A percentile compares a stretch with the other conserved stretches of the same genome.
Evolutionary conservation across 2,888 invertebrate species (phyloP).

Genomic region (Ormyrus nitidulus): DNA sequence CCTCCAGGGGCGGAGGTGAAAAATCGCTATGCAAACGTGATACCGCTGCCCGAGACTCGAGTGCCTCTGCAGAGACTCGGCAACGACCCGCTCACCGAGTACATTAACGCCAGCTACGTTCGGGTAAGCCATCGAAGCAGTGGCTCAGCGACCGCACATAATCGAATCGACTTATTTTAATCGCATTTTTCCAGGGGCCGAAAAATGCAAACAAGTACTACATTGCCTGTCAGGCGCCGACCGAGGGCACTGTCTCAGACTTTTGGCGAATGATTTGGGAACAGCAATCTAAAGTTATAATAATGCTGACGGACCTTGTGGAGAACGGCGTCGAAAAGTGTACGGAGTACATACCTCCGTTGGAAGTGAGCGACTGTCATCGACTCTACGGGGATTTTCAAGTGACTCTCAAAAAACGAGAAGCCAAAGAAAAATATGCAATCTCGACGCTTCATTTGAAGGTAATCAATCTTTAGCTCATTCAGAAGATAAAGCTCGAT

Average conservation of each 20-base stretch:
- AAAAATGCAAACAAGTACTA: constrained; percentile 89
- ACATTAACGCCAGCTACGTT: constrained; percentile 95
- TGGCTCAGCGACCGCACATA: no score
- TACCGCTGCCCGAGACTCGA: constrained; percentile 93
- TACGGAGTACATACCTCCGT: constrained; percentile 93
- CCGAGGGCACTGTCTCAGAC: constrained; percentile 89
- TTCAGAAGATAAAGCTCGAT: neutral
- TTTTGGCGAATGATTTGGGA: constrained; percentile 99
- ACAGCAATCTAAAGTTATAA: constrained; percentile 90
- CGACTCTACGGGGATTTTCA: constrained; percentile 92
- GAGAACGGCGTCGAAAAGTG: constrained; percentile 94
- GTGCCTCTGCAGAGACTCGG: constrained; percentile 85
- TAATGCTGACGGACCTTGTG: constrained; percentile 93
- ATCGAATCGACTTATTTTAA: no score
- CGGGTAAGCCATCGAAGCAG: constrained; percentile 62
- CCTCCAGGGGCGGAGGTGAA: constrained; percentile 92
- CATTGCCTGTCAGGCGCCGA: constrained; percentile 94
- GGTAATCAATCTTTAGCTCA: constrained; percentile 69
- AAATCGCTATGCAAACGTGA: constrained; percentile 95
- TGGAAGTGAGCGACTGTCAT: constrained; percentile 92
- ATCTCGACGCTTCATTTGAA: constrained; percentile 90
- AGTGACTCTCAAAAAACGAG: constrained; percentile 90
- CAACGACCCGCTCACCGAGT: constrained; percentile 88
- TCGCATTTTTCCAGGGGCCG: constrained; percentile 89
- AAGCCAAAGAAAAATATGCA: constrained; percentile 93